A percentile compares a stretch with the other conserved stretches of the same genome.
These are phyloP conservation scores for Tubulanus polymorphus DNA, from an alignment of 2,888 invertebrate genomes.

Conservation along the genomic window DNA sequence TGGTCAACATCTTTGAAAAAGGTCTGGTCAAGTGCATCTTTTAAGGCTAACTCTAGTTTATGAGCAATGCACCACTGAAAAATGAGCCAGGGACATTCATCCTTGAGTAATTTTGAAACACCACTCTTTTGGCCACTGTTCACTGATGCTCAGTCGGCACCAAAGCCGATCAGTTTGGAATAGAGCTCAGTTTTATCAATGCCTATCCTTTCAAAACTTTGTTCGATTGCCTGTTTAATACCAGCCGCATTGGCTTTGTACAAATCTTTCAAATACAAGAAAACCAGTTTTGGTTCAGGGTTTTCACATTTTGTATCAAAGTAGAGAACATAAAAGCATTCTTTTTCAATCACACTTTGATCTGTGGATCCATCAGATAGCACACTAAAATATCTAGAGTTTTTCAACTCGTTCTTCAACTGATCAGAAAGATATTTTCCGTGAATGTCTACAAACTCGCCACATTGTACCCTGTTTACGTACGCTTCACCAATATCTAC, in stretches of 20 bases:
- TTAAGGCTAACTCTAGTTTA: constrained; percentile 6
- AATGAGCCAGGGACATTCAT: constrained; percentile 4
- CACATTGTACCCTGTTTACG: neutral
- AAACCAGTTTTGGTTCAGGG: neutral
- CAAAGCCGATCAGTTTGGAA: neutral
- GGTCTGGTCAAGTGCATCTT: neutral
- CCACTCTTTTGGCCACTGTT: neutral
- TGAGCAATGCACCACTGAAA: constrained; percentile 4
- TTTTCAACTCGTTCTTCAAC: neutral
- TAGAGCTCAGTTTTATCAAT: neutral
- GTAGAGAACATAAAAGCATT: neutral
- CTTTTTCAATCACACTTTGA: neutral
- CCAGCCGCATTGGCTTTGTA: neutral
- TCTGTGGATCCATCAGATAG: neutral
- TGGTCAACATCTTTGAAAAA: constrained; percentile 1
- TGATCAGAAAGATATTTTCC: neutral
- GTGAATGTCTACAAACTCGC: neutral
- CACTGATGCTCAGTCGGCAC: neutral
- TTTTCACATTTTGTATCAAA: neutral
- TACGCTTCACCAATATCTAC: constrained; percentile 5
- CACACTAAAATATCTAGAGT: neutral
- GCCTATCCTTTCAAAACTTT: neutral
- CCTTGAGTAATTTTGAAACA: neutral
- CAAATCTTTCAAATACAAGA: neutral
- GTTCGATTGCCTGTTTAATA: neutral